phyloP scores from a whole-genome alignment of 2,888 invertebrate species.

The Drosophila engyochracea region DNA sequence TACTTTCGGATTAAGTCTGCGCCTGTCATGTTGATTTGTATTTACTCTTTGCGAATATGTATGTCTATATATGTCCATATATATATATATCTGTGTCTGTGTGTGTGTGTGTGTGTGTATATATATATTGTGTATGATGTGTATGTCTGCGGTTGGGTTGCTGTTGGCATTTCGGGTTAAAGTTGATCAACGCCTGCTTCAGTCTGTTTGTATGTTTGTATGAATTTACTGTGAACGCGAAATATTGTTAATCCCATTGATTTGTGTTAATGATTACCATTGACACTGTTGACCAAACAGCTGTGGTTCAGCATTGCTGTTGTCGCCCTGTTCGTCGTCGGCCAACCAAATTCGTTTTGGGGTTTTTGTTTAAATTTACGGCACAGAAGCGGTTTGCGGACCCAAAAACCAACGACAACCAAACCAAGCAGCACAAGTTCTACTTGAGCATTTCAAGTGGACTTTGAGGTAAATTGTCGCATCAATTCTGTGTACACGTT shows the following conservation, averaged over 20 bases:
- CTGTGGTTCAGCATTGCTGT: conserved; percentile 17
- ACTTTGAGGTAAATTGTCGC: conserved; percentile 62
- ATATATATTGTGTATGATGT: conserved; percentile 18
- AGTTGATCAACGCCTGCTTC: conserved; percentile 53
- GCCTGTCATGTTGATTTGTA: conserved; percentile 72
- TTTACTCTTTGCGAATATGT: conserved; percentile 43
- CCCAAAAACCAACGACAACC: conserved; percentile 14
- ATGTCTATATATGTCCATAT: conserved; percentile 13
- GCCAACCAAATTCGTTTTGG: conserved; percentile 46
- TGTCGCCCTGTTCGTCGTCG: conserved; percentile 2
- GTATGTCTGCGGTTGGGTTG: conserved; percentile 66
- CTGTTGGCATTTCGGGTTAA: conserved; percentile 53
- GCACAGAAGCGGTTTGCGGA: conserved; percentile 25
- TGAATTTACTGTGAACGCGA: conserved; percentile 20
- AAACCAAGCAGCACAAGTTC: conserved; percentile 21
- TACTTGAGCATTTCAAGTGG: conserved; percentile 63
- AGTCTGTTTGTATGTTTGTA: neutral
- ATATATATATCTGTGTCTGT: conserved; percentile 19
- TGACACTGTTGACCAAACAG: conserved; percentile 62
- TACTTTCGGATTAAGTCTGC: conserved; percentile 75
- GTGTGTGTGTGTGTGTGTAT: neutral
- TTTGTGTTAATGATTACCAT: conserved; percentile 75
- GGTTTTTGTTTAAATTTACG: conserved; percentile 67
- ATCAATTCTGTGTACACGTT: conserved; percentile 37
- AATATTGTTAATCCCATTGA: conserved; percentile 57